A percentile compares a stretch with the other conserved stretches of the same genome.
phyloP scores from a whole-genome alignment of 1,140 invertebrate species.

The Temnothorax curvispinosus region DNA sequence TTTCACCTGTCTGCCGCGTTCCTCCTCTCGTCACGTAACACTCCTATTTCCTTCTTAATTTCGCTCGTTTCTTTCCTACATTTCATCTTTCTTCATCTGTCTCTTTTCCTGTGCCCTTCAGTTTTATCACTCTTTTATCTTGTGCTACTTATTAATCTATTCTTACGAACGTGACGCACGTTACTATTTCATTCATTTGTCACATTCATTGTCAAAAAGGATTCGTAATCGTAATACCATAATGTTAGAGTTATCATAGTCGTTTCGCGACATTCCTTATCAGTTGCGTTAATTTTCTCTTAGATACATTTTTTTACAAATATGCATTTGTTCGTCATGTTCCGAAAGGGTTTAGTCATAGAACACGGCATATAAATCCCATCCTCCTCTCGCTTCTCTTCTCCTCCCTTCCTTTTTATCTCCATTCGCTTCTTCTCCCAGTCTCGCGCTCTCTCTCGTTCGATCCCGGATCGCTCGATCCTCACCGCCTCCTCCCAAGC shows the following conservation, averaged over 20 bases:
- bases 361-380: constrained; percentile 26
- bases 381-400: constrained; percentile 19
- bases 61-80: background rate
- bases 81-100: background rate
- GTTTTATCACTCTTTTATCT: background rate
- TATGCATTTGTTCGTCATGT: background rate
- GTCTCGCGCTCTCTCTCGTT: constrained; percentile 36
- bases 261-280: background rate
- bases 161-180: no score
- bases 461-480: constrained; percentile 50
- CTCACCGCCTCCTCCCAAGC: constrained; percentile 11
- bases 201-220: background rate
- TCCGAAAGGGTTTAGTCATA: background rate
- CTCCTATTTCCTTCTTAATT: background rate
- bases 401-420: background rate
- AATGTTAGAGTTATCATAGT: background rate
- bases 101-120: background rate
- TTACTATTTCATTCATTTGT: background rate
- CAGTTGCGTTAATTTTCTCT: background rate
- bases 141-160: background rate
- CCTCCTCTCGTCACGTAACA: constrained; percentile 57
- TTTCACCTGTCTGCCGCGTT: constrained; percentile 40
- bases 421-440: background rate
- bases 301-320: constrained; percentile 1
- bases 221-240: background rate